Percentiles rank a stretch among this genome's conserved stretches.
Evolutionary conservation across 2,113 vertebrate genomes (phyloP).

Genomic region (Anseranas semipalmata): DNA sequence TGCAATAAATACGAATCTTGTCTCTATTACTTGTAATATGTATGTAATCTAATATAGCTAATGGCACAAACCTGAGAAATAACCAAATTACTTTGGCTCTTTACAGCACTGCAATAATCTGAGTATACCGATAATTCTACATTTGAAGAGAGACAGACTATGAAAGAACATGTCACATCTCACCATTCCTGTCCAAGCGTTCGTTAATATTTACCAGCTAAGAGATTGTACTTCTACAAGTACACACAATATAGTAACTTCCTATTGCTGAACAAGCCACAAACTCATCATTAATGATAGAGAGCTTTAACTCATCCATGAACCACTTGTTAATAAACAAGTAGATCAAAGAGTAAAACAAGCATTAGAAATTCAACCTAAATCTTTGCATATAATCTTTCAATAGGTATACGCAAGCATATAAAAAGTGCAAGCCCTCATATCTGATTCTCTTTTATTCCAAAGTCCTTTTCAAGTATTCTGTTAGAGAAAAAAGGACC

Average conservation of each 20-base stretch:
- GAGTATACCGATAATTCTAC: neutral
- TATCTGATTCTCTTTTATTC: neutral
- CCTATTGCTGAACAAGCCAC: neutral
- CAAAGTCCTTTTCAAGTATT: neutral
- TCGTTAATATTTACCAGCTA: neutral
- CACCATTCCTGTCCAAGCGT: neutral
- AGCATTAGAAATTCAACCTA: neutral
- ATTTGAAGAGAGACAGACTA: neutral
- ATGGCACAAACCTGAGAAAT: neutral
- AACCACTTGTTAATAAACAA: neutral
- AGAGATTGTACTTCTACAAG: neutral
- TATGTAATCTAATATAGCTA: neutral
- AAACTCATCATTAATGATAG: neutral
- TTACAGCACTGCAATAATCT: neutral
- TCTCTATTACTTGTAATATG: neutral
- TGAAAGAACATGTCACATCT: neutral
- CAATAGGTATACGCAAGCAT: neutral
- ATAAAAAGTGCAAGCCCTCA: neutral
- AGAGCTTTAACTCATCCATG: neutral
- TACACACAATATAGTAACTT: neutral
- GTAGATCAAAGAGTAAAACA: neutral
- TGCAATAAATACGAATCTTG: neutral
- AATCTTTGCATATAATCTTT: neutral
- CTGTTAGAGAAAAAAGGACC: neutral
- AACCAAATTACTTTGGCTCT: neutral